These are phyloP conservation scores for Podarcis cretensis DNA, from an alignment of 2,113 vertebrate genomes.

Conservation along the genomic window DNA sequence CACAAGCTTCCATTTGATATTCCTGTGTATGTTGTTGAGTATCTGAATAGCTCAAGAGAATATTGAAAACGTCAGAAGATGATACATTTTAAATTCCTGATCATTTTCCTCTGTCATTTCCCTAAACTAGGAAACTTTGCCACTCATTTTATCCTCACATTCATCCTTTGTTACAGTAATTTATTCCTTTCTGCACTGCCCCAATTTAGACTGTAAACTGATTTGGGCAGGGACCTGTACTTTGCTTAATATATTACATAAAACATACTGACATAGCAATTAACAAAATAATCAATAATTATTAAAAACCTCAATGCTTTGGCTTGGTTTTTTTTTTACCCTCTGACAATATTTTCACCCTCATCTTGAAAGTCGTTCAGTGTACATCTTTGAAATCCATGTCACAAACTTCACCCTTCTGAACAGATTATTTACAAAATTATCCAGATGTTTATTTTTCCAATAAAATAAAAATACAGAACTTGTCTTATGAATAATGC, in stretches of 20 bases:
- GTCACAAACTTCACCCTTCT: constrained; percentile 36
- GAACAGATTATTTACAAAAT: constrained; percentile 19
- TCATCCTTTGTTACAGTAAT: neutral
- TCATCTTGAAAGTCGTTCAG: constrained; percentile 25
- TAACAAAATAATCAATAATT: neutral
- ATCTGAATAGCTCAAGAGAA: neutral
- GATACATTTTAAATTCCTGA: neutral
- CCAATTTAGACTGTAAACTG: neutral
- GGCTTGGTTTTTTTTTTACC: neutral
- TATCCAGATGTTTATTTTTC: constrained; percentile 54
- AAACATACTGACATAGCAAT: neutral
- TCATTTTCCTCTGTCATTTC: neutral
- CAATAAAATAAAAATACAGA: constrained; percentile 50
- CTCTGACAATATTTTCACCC: neutral
- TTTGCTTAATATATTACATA: neutral
- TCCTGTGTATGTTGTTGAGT: neutral
- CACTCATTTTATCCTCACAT: neutral
- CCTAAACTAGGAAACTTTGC: neutral
- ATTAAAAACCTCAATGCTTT: neutral
- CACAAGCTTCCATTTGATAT: neutral
- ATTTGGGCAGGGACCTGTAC: neutral
- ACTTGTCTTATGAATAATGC: constrained; percentile 52
- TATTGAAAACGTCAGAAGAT: neutral
- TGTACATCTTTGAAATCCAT: constrained; percentile 34
- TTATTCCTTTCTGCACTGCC: neutral